A percentile compares a stretch with the other conserved stretches of the same genome.
These are phyloP conservation scores for Corythornis cristatus DNA, from an alignment of 2,113 vertebrate species.

Conservation along the genomic window DNA sequence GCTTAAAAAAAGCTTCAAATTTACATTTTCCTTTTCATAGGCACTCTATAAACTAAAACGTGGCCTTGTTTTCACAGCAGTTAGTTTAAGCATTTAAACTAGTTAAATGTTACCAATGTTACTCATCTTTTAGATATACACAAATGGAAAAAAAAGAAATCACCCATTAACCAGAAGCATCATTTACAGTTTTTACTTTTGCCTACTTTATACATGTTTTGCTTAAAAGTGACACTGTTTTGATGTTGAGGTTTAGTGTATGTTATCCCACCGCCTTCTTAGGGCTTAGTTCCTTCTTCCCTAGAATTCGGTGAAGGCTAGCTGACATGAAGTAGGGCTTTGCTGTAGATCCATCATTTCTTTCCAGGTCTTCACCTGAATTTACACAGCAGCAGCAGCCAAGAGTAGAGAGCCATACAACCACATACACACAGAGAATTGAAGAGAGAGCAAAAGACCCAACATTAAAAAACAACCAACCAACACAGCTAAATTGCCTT, in stretches of 20 bases:
- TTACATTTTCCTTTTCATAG: constrained; percentile 67
- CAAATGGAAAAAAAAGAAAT: constrained; percentile 57
- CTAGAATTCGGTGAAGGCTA: constrained; percentile 88
- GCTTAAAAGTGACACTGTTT: constrained; percentile 57
- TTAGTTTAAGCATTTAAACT: constrained; percentile 22
- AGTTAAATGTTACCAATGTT: not conserved
- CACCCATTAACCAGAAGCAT: constrained; percentile 67
- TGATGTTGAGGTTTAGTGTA: not conserved
- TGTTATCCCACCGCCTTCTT: constrained; percentile 79
- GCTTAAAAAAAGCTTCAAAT: constrained; percentile 74
- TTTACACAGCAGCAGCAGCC: constrained; percentile 48
- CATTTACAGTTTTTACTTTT: constrained; percentile 58
- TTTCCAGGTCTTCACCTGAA: constrained; percentile 96
- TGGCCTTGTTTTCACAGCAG: constrained; percentile 56
- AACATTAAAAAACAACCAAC: not conserved
- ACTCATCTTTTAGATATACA: constrained; percentile 16
- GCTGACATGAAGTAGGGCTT: constrained; percentile 95
- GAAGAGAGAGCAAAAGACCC: constrained; percentile 56
- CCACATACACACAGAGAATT: not conserved
- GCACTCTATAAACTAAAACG: constrained; percentile 70
- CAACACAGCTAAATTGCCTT: no score
- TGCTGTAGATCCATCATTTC: constrained; percentile 91
- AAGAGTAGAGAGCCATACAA: constrained; percentile 24
- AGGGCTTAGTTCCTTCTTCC: constrained; percentile 83
- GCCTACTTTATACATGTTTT: constrained; percentile 53